Evolutionary conservation across 2,797 vertebrate genomes (phyloP), one percentile per base, ranked within the genome.

Genomic region (Coregonus ussuriensis): DNA sequence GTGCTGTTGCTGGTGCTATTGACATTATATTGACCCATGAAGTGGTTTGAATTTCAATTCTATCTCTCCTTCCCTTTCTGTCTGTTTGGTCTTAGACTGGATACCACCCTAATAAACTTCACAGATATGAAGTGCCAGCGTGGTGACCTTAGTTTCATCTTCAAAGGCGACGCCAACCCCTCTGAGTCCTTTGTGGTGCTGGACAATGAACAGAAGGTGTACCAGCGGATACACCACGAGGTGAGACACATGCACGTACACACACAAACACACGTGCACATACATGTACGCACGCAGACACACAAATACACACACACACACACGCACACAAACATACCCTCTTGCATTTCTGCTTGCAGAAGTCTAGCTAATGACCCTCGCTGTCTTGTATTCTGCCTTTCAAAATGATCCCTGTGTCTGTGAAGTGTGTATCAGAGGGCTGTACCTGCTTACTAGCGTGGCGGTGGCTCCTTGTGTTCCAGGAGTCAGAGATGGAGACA

Each of bases 51-150:
- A 47, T 47, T 47, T 47, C n/a, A 59, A 18, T 59, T 21, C 18
- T 74, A 47, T 70, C 53, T 68, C 6, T 52, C 0, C 14, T 5
- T 65, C 70, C 74, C 33, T 71, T 47, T 70, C 52, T 2, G 5
- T 53, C 3, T 71, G 54, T 31, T 31, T 47, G 56, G 21, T 31
- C 51, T 2, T 4, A 99, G 98, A 94, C 94, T 99, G 91, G 98
- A 99, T 93, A 99, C 98, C 68, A 99, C 98, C 77, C 95, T 99
- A 84, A 99, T 99, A 87, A 97, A 99, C 91, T 99, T 99, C 93
- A 98, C 96, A 0, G 98, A 99, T 89, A 99, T 99, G 98, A 99
- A 99, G 95, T 99, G 98, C 93, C 98, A 99, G 94, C 96, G 98
- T 71, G 98, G 98, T 77, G 97, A 99, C 87, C 92, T 99, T 73